Percentiles rank a stretch among this genome's conserved stretches.
These are phyloP conservation scores for Archegozetes longisetosus DNA, from an alignment of 1,140 invertebrate genomes.

Conservation along the genomic window DNA sequence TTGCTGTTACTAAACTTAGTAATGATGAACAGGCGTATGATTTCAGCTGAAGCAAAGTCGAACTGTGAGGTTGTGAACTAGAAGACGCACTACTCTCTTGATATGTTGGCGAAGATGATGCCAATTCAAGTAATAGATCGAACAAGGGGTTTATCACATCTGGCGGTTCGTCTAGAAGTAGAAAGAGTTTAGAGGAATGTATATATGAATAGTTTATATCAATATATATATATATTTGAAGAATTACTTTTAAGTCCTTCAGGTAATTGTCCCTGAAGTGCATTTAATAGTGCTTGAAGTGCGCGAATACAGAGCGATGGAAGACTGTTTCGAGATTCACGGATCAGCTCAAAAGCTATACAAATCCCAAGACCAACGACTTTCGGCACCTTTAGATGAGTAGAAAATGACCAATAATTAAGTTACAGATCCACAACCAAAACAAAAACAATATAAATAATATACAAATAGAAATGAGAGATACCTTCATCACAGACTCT, in stretches of 20 bases:
- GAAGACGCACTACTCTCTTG: not conserved
- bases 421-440: constrained; percentile 1
- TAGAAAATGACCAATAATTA: not conserved
- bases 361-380: constrained; percentile 78
- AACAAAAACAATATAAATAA: constrained; percentile 8
- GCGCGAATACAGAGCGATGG: constrained; percentile 69
- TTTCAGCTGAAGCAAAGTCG: constrained; percentile 42
- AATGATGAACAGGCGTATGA: constrained; percentile 76
- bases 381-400: constrained; percentile 30
- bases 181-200: not conserved
- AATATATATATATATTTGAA: not conserved
- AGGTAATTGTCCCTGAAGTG: constrained; percentile 72
- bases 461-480: not conserved
- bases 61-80: constrained; percentile 20
- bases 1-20: constrained; percentile 71
- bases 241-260: constrained; percentile 56
- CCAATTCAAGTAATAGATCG: constrained; percentile 55
- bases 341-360: constrained; percentile 77
- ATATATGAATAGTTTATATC: not conserved
- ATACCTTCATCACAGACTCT: not conserved
- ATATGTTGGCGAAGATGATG: constrained; percentile 32
- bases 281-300: constrained; percentile 66
- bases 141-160: constrained; percentile 48
- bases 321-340: constrained; percentile 61
- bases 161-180: constrained; percentile 6